Conservation (phyloP, 2,113 vertebrate genomes). For the Asarcornis scutulata region DNA sequence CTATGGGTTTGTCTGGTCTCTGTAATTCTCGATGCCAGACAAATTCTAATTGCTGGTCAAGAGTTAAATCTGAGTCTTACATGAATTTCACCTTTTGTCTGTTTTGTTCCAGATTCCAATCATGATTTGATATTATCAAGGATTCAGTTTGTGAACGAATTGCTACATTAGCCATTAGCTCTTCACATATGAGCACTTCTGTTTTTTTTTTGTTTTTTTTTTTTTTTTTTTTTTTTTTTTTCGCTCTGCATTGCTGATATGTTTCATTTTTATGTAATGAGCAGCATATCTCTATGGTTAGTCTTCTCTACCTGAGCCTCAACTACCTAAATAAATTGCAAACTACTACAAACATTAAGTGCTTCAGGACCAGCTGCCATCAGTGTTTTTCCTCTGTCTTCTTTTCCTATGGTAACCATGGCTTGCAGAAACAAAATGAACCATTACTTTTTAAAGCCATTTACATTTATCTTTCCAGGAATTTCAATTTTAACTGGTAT, state of each 20-base stretch:
- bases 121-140: constrained; percentile 15
- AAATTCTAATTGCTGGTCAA: not conserved
- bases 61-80: not conserved
- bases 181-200: constrained; percentile 40
- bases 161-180: constrained; percentile 51
- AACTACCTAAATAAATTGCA: constrained; percentile 60
- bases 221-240: not conserved
- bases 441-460: not conserved
- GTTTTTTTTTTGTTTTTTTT: not conserved
- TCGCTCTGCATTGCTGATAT: constrained; percentile 11
- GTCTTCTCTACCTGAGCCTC: constrained; percentile 19
- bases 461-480: not conserved
- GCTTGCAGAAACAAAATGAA: not conserved
- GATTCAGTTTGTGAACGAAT: constrained; percentile 30
- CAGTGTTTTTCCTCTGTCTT: not conserved
- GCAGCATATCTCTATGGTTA: constrained; percentile 32
- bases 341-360: constrained; percentile 34
- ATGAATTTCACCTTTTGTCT: constrained; percentile 26
- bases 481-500: not conserved
- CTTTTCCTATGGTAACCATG: not conserved
- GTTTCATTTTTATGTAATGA: constrained; percentile 59
- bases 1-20: not conserved
- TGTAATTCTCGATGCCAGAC: not conserved
- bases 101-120: constrained; percentile 18
- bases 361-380: constrained; percentile 41